phyloP scores from a whole-genome alignment of 1,140 invertebrate genomes.

The Drusus annulatus region DNA sequence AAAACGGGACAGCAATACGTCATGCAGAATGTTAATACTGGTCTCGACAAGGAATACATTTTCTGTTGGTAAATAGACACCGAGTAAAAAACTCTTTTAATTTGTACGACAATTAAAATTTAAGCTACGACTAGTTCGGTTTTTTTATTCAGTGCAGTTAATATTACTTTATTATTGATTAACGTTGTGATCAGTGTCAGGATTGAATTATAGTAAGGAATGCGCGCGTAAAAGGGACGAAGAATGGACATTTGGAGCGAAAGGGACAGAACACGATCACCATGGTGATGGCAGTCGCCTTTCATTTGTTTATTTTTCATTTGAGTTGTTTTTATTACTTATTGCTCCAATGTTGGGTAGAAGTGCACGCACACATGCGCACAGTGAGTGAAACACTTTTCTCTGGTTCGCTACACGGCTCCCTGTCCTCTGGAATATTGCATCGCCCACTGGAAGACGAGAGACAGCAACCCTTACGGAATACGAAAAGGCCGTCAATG shows the following conservation, averaged over 20 bases:
- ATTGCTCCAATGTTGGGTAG: constrained; percentile 13
- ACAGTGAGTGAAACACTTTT: no score
- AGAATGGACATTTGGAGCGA: not conserved
- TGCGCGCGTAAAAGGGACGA: constrained; percentile 14
- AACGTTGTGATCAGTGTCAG: not conserved
- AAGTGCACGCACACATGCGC: no score
- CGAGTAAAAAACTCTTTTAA: not conserved
- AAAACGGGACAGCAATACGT: not conserved
- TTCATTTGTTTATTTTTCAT: constrained; percentile 26
- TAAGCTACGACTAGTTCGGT: not conserved
- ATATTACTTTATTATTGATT: not conserved
- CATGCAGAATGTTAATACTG: not conserved
- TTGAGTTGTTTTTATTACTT: not conserved
- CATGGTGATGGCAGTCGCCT: constrained; percentile 1
- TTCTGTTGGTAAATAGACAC: not conserved
- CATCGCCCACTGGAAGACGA: no score
- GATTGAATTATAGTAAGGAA: constrained; percentile 12
- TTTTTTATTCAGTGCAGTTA: not conserved
- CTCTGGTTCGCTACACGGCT: no score
- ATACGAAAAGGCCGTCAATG: no score
- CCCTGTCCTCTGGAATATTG: no score
- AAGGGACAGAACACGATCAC: constrained; percentile 13
- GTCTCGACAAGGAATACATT: not conserved
- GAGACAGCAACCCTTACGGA: no score
- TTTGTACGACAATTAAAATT: not conserved